phyloP scores from a whole-genome alignment of 2,888 invertebrate genomes.

The Herminia tarsipennalis region DNA sequence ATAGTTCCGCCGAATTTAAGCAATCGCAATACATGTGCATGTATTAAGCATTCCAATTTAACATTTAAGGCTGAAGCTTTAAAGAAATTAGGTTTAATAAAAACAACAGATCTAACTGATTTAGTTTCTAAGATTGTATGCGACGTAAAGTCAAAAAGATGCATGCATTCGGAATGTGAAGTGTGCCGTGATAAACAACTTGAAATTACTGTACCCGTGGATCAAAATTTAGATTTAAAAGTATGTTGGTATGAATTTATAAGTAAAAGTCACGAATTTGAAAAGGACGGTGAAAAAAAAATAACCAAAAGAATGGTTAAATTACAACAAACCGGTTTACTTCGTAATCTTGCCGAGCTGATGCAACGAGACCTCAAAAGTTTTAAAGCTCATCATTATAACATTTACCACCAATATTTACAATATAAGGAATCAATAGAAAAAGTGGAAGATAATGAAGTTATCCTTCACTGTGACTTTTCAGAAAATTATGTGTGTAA shows the following conservation, averaged over 20 bases:
- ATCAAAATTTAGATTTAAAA: slow-evolving; percentile 5
- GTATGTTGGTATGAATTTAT: slow-evolving; percentile 12
- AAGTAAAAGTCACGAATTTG: slow-evolving; percentile 7
- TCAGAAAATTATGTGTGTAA: slow-evolving; percentile 20
- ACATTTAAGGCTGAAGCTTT: slow-evolving; percentile 8
- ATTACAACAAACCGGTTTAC: background rate
- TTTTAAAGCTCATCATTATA: slow-evolving; percentile 10
- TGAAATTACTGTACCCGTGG: slow-evolving; percentile 4
- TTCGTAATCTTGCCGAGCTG: background rate
- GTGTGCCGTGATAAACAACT: slow-evolving; percentile 11
- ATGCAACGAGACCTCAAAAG: slow-evolving; percentile 5
- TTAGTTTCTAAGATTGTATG: slow-evolving; percentile 11
- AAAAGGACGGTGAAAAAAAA: slow-evolving; percentile 5
- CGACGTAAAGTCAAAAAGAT: slow-evolving; percentile 11
- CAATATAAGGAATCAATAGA: slow-evolving; percentile 10
- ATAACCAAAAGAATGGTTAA: slow-evolving; percentile 9
- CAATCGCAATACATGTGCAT: slow-evolving; percentile 13
- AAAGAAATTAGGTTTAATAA: slow-evolving; percentile 6
- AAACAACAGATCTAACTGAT: slow-evolving; percentile 6
- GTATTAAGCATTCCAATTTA: slow-evolving; percentile 14
- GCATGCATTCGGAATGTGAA: slow-evolving; percentile 13
- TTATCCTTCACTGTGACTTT: slow-evolving; percentile 20
- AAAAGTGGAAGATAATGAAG: slow-evolving; percentile 10
- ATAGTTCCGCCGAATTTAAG: slow-evolving; percentile 5
- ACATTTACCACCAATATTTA: slow-evolving; percentile 7